Conservation (phyloP, 2,797 vertebrate genomes). For the Chiroxiphia lanceolata region DNA sequence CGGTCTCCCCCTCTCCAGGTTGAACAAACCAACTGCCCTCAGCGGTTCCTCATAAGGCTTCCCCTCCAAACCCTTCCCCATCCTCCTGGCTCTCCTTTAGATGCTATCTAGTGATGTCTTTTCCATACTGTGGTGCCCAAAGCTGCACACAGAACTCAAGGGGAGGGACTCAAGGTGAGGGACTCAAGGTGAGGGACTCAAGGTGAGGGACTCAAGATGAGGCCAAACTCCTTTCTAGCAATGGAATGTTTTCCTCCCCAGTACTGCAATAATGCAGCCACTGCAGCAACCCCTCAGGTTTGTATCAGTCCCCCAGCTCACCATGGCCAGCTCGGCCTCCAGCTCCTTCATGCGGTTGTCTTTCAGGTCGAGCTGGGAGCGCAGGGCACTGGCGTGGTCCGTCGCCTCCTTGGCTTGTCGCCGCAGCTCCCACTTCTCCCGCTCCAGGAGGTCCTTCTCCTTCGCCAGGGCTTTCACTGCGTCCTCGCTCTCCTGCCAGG, state of each 20-base stretch:
- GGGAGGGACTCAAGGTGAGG: no score
- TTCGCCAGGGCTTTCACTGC: conserved; percentile 93
- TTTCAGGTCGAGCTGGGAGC: conserved; percentile 94
- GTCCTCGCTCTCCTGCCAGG: conserved; percentile 90
- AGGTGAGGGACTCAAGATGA: neutral
- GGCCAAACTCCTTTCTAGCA: neutral
- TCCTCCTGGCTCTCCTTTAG: neutral
- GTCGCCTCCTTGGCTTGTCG: conserved; percentile 95
- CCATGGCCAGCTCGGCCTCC: conserved; percentile 97
- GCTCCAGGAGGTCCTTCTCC: conserved; percentile 93
- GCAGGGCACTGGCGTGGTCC: conserved; percentile 88
- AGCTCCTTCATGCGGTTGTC: conserved; percentile 98
- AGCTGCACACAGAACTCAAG: neutral
- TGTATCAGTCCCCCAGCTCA: conserved; percentile 56
- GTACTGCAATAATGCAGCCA: accelerated
- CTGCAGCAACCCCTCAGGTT: neutral
- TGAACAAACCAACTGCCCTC: neutral
- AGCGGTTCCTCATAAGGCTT: neutral
- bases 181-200: no score
- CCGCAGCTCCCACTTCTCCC: conserved; percentile 96
- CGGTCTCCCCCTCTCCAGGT: neutral
- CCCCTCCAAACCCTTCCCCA: neutral
- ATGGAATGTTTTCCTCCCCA: neutral
- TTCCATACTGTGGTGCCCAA: neutral
- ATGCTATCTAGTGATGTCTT: neutral